These are phyloP conservation scores for Oncorhynchus keta DNA, from an alignment of 2,113 vertebrate genomes.

Conservation along the genomic window DNA sequence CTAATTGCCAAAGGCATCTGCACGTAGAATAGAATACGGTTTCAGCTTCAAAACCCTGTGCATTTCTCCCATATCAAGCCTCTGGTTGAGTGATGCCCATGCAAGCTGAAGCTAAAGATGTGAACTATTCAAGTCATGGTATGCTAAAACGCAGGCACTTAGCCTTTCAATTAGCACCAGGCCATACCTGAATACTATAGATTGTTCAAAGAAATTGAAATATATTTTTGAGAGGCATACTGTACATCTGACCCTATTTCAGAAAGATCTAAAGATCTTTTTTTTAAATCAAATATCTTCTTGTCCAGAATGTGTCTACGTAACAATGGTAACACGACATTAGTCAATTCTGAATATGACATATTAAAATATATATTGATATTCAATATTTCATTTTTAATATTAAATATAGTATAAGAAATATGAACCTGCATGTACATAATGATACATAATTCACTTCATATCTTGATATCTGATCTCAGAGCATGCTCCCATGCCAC, in stretches of 20 bases:
- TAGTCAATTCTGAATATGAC: not conserved
- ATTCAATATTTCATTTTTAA: no score
- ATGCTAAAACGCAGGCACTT: conserved; percentile 16
- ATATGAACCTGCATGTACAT: not conserved
- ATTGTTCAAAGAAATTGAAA: not conserved
- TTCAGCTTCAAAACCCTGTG: not conserved
- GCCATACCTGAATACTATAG: not conserved
- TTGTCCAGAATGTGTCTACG: not conserved
- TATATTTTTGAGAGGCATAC: not conserved
- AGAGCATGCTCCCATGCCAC: not conserved
- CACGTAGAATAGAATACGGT: not conserved
- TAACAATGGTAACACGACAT: not conserved
- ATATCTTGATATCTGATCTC: not conserved
- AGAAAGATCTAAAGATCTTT: not conserved
- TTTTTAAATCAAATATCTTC: not conserved
- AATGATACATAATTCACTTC: not conserved
- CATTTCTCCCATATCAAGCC: not conserved
- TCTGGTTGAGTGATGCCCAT: not conserved
- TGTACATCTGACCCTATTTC: not conserved
- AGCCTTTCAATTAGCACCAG: conserved; percentile 31
- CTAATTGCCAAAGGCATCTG: not conserved
- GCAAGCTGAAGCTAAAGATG: not conserved
- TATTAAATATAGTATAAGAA: not conserved
- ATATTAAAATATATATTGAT: not conserved
- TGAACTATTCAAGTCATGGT: conserved; percentile 2